Evolutionary conservation across 2,797 vertebrate genomes (phyloP).

Genomic region (Thripadectes ignobilis): DNA sequence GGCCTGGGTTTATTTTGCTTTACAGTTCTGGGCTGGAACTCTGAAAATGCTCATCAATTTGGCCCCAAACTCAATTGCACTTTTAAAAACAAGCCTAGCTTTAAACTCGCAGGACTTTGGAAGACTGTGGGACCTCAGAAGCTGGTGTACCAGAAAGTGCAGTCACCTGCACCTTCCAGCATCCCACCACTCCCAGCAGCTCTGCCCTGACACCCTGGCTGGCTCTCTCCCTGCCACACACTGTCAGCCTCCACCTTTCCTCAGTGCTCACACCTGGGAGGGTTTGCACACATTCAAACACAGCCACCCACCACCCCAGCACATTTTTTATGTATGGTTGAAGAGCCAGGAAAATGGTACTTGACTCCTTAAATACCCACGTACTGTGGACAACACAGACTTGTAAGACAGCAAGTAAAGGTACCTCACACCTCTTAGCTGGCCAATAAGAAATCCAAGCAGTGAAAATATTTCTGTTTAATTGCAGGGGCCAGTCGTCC

Average conservation of each 20-base stretch:
- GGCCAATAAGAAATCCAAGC: neutral
- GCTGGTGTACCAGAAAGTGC: neutral
- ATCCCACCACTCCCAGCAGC: neutral
- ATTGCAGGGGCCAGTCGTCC: neutral
- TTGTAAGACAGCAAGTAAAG: neutral
- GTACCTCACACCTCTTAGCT: neutral
- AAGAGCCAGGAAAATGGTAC: neutral
- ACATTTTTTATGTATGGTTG: fast-evolving
- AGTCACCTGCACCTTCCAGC: neutral
- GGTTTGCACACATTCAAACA: neutral
- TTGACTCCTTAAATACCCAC: neutral
- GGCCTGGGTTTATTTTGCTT: slow-evolving; percentile 1
- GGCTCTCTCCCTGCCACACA: neutral
- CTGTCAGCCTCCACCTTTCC: neutral
- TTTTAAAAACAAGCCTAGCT: neutral
- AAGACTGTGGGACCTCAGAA: neutral
- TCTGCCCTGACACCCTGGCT: neutral
- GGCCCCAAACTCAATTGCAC: neutral
- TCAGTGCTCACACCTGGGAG: neutral
- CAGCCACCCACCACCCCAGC: neutral
- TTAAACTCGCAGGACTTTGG: neutral
- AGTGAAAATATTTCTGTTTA: neutral
- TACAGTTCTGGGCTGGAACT: neutral
- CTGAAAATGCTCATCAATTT: neutral
- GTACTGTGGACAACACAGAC: fast-evolving